Percentiles rank a stretch among this genome's conserved stretches.
phyloP scores from a whole-genome alignment of 2,797 vertebrate species.

The Dipus sagitta region DNA sequence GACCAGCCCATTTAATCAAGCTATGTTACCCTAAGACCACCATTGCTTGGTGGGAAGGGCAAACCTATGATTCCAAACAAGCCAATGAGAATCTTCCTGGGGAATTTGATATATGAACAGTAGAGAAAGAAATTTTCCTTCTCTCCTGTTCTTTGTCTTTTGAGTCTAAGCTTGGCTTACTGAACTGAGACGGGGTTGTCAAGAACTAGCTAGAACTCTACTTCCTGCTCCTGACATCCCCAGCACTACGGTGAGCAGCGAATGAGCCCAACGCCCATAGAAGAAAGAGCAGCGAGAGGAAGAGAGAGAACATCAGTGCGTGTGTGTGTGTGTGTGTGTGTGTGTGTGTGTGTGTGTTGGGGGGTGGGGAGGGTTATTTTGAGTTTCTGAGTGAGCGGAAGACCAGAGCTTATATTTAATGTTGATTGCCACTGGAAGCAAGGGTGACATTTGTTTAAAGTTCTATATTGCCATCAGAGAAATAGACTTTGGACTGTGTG shows the following conservation, averaged over 20 bases:
- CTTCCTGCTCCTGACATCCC: neutral
- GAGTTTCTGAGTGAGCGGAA: neutral
- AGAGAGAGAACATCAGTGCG: no score
- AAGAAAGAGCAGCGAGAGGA: neutral
- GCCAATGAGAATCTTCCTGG: neutral
- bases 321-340: no score
- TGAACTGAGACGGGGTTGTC: neutral
- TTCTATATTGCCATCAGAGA: neutral
- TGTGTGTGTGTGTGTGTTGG: no score
- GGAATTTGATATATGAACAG: neutral
- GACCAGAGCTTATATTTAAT: neutral
- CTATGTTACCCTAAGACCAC: neutral
- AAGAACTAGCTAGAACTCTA: neutral
- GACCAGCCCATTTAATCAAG: neutral
- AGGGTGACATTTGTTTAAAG: neutral
- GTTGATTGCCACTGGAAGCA: neutral
- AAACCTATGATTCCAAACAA: neutral
- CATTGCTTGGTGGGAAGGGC: neutral
- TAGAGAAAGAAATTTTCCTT: neutral
- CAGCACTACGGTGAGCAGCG: neutral
- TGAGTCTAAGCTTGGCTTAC: neutral
- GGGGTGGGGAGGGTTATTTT: neutral
- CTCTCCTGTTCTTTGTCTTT: neutral
- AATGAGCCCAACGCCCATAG: neutral
- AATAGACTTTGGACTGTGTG: neutral